Evolutionary conservation across 2,797 vertebrate species (phyloP).

Genomic region (Syngnathus rostellatus): DNA sequence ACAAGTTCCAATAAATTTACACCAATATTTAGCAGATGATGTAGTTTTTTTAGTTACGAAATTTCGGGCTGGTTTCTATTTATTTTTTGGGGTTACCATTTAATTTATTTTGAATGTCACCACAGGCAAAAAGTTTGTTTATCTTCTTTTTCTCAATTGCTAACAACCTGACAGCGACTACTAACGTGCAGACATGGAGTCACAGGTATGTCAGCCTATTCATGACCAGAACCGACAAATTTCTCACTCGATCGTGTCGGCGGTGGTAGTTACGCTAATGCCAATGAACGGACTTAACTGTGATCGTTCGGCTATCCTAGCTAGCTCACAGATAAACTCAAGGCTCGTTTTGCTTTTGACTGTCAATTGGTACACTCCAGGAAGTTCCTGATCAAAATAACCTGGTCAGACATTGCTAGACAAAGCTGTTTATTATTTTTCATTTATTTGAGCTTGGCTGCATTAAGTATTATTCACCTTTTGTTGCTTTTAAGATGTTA

Average conservation of each 20-base stretch:
- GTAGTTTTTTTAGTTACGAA: background rate
- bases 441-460: too few relatives aligned
- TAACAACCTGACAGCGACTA: slow-evolving; percentile 12
- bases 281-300: background rate
- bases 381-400: slow-evolving; percentile 40
- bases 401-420: background rate
- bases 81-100: background rate
- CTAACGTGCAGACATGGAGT: slow-evolving; percentile 36
- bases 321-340: slow-evolving; percentile 22
- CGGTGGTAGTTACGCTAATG: background rate
- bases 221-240: background rate
- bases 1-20: background rate
- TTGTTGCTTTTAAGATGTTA: background rate
- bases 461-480: background rate
- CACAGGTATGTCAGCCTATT: slow-evolving; percentile 34
- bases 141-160: background rate
- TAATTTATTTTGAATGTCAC: background rate
- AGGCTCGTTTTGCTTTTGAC: slow-evolving; percentile 1
- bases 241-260: background rate
- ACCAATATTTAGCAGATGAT: too few relatives aligned
- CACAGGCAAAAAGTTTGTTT: background rate
- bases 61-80: too few relatives aligned
- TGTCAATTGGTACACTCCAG: background rate
- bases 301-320: slow-evolving; percentile 17
- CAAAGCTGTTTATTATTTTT: background rate